Evolutionary conservation across 37 sponge, comb jelly and placozoan species (phyloP).

Genomic region (Chondrosia reniformis): DNA sequence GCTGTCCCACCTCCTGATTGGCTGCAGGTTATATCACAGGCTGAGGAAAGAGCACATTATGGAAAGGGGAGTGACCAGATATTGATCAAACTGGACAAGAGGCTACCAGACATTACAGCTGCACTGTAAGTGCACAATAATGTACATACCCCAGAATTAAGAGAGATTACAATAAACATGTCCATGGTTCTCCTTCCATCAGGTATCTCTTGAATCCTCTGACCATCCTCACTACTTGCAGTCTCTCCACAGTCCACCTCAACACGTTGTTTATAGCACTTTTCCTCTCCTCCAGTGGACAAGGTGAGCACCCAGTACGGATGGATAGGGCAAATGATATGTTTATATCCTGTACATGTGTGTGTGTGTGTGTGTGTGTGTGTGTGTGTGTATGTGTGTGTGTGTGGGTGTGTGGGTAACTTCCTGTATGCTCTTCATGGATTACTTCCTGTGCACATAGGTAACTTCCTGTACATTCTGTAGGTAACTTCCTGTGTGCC

Average conservation of each 20-base stretch:
- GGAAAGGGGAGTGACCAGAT: slow-evolving; percentile 68
- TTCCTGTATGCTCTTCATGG: background rate
- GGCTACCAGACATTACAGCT: slow-evolving; percentile 48
- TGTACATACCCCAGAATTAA: background rate
- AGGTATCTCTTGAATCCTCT: slow-evolving; percentile 86
- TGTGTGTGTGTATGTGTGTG: slow-evolving; percentile 2
- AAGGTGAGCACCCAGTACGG: slow-evolving; percentile 45
- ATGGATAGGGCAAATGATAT: too few species aligned
- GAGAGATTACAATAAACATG: too few species aligned
- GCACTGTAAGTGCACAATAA: slow-evolving; percentile 37
- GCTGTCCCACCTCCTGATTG: background rate
- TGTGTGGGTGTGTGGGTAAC: background rate
- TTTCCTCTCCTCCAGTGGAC: slow-evolving; percentile 45
- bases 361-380: slow-evolving; percentile 1
- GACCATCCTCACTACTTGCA: slow-evolving; percentile 69
- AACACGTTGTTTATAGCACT: slow-evolving; percentile 42
- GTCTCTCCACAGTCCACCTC: slow-evolving; percentile 53
- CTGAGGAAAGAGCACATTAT: slow-evolving; percentile 28
- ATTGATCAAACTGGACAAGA: slow-evolving; percentile 48
- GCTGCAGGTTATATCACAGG: slow-evolving; percentile 27
- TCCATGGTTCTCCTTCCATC: background rate
- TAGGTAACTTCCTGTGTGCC: slow-evolving; percentile 51
- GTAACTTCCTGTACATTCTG: background rate
- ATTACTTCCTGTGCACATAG: background rate
- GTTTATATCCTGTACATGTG: background rate